phyloP scores from a whole-genome alignment of 2,113 vertebrate genomes.

The Leuciscus idus region DNA sequence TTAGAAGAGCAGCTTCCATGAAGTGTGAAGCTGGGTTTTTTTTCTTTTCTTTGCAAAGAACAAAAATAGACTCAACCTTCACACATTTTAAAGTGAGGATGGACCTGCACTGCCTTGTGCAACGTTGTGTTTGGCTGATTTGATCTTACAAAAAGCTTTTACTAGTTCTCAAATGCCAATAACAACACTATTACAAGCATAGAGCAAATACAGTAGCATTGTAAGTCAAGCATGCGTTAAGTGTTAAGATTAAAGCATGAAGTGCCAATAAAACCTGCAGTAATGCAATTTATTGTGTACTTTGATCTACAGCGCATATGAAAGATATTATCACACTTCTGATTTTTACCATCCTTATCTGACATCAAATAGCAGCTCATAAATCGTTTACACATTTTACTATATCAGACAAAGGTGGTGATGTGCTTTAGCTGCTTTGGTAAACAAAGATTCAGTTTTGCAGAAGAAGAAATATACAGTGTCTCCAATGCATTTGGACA shows the following conservation, averaged over 20 bases:
- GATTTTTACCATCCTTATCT: background rate
- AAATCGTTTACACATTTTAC: background rate
- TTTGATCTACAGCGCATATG: background rate
- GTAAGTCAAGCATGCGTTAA: background rate
- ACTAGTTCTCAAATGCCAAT: background rate
- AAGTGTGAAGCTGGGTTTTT: background rate
- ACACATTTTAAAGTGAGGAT: background rate
- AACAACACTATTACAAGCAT: background rate
- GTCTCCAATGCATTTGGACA: background rate
- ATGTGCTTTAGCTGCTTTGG: background rate
- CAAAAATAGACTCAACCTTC: constrained; percentile 20
- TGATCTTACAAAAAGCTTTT: background rate
- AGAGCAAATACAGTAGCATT: background rate
- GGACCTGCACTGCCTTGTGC: background rate
- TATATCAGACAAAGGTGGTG: background rate
- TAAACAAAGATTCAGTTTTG: background rate
- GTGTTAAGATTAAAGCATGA: background rate
- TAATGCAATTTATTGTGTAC: background rate
- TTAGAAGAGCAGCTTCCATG: background rate
- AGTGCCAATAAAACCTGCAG: background rate
- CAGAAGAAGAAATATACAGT: background rate
- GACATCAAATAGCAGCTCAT: background rate
- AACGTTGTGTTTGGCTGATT: background rate
- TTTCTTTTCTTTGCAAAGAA: background rate
- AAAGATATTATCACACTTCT: background rate